A percentile compares a stretch with the other conserved stretches of the same genome.
These are phyloP conservation scores for Pogona vitticeps DNA, from an alignment of 2,113 vertebrate genomes.

Conservation along the genomic window DNA sequence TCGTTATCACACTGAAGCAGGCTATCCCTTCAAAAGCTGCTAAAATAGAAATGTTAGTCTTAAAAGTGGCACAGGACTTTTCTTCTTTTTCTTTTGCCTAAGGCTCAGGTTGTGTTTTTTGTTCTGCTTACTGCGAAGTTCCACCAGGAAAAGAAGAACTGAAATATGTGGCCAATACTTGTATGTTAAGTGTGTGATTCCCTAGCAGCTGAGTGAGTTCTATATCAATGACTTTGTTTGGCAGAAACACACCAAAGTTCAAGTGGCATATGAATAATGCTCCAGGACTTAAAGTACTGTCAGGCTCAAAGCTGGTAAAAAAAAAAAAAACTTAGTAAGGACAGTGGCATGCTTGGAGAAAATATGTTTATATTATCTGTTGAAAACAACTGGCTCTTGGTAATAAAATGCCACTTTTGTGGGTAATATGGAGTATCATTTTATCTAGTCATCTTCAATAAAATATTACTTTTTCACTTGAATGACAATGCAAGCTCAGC, in stretches of 20 bases:
- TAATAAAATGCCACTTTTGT: constrained; percentile 64
- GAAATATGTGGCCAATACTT: constrained; percentile 12
- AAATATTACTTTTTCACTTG: constrained; percentile 62
- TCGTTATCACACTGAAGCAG: no score
- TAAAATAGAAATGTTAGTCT: no score
- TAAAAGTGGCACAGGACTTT: no score
- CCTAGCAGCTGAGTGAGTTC: background rate
- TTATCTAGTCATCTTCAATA: constrained; percentile 66
- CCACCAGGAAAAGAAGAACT: constrained; percentile 25
- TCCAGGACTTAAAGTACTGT: background rate
- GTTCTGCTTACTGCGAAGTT: no score
- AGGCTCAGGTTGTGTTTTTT: no score
- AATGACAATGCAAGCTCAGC: constrained; percentile 65
- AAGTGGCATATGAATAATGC: background rate
- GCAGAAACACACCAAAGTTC: background rate
- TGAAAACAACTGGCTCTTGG: constrained; percentile 59
- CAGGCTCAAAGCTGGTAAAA: constrained; percentile 2
- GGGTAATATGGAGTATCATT: constrained; percentile 55
- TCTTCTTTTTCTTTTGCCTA: no score
- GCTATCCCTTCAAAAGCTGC: no score
- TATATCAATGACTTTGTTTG: background rate
- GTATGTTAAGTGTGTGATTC: background rate
- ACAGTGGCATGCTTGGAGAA: constrained; percentile 56
- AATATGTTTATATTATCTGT: constrained; percentile 56
- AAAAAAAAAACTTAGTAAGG: background rate